Evolutionary conservation across 2,888 invertebrate genomes (phyloP), one percentile per base, ranked within the genome.

Genomic region (Achlya flavicornis): DNA sequence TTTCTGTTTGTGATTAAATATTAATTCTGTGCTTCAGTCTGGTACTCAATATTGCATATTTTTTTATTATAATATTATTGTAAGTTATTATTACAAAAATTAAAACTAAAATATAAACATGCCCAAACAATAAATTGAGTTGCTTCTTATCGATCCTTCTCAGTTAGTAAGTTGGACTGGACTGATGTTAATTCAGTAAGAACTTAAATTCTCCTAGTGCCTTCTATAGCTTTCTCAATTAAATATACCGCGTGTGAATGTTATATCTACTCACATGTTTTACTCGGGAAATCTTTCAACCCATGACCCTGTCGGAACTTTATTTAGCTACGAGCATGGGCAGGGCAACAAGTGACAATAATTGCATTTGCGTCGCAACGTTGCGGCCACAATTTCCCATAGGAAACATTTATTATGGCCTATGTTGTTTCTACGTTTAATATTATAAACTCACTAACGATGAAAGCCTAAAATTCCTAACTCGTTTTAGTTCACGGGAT

Each of bases 301-400:
- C 38, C 38, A 38, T 38, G 38, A 60, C 62, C 64, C 67, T 60
- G 53, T 38, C 61, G 71, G 73, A 64, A 70, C 83, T 83, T 74
- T 64, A 72, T 71, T 70, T 70, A 73, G 75, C 73, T 65, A 68
- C 60, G 41, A 41, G 60, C 43, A 43, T 26, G 60, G 43, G 33
- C 41, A 26, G 12, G 72, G 80, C 79, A 79, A 77, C 77, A 78
- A 81, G 80, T 79, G 76, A 73, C 76, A 72, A 76, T 84, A 86
- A 86, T 86, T 81, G 74, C 75, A 78, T 85, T 82, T 80, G 76
- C 72, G 73, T 78, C 60, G 16, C 60, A 19, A 41, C 77, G 75
- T 69, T 78, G 75, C 76, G 78, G 72, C 77, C 75, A 79, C 76
- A 75, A 77, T 84, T 75, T 79, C 70, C 75, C 72, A 67, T 60